Evolutionary conservation across 2,797 vertebrate genomes (phyloP).

Genomic region (Oceanodroma leucorhoa): DNA sequence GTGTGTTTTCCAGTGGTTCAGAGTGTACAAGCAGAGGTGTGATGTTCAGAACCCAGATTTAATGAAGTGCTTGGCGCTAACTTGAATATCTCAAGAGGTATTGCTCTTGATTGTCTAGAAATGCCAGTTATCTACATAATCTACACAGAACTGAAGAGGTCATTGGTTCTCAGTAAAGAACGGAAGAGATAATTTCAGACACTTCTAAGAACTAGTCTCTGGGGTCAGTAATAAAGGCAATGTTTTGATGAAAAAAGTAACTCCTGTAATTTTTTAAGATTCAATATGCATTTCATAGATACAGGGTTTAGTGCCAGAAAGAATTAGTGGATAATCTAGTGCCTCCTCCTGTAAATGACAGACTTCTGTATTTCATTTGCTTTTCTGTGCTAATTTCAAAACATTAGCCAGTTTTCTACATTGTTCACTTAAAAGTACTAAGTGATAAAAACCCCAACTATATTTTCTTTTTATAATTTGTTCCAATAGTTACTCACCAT

Average conservation of each 20-base stretch:
- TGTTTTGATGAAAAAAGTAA: background rate
- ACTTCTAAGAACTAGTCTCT: background rate
- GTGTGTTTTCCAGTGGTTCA: background rate
- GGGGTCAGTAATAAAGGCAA: background rate
- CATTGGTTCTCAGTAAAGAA: background rate
- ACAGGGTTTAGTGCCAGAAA: background rate
- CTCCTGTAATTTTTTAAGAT: background rate
- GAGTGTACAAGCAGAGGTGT: background rate
- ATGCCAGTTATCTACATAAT: background rate
- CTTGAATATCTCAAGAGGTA: background rate
- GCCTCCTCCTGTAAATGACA: background rate
- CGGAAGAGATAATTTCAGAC: background rate
- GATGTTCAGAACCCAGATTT: background rate
- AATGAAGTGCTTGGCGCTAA: background rate
- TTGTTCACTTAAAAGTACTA: background rate
- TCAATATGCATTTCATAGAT: background rate
- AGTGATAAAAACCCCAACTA: background rate
- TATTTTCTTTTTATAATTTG: background rate
- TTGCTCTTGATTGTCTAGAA: background rate
- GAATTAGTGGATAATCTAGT: background rate
- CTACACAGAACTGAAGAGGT: background rate
- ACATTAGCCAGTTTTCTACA: background rate
- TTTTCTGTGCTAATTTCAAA: background rate
- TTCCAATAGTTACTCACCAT: background rate
- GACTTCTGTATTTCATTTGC: background rate